Evolutionary conservation across 2,888 invertebrate species (phyloP).

Genomic region (Imbricaverruca yamaguchii): DNA sequence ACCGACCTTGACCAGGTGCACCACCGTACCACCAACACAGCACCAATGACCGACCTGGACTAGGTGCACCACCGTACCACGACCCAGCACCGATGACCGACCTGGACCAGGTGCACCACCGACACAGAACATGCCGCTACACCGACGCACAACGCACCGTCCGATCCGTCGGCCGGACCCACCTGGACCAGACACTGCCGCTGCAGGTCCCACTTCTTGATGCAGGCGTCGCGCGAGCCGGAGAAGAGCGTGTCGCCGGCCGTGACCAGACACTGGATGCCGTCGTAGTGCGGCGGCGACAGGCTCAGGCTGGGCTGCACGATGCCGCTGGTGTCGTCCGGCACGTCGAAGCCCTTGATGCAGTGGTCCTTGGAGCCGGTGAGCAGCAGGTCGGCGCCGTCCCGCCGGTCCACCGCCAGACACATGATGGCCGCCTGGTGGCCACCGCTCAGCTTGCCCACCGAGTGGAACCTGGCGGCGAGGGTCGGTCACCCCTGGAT

Average conservation of each 20-base stretch:
- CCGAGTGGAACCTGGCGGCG: constrained; percentile 52
- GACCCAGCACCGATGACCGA: too few relatives aligned
- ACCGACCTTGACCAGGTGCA: background rate
- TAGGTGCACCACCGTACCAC: too few relatives aligned
- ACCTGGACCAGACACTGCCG: constrained; percentile 29
- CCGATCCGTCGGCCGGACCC: too few relatives aligned
- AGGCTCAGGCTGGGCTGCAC: constrained; percentile 55
- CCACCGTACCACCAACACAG: too few relatives aligned
- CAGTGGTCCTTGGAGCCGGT: constrained; percentile 82
- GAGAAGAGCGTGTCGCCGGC: constrained; percentile 62
- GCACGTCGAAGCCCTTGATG: constrained; percentile 55
- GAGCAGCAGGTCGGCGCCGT: constrained; percentile 56
- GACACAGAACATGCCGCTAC: too few relatives aligned
- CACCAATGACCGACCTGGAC: too few relatives aligned
- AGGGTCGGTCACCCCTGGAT: too few relatives aligned
- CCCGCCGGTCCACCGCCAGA: constrained; percentile 54
- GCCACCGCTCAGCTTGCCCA: constrained; percentile 66
- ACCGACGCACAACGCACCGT: too few relatives aligned
- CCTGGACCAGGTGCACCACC: too few relatives aligned
- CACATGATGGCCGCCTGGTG: constrained; percentile 82
- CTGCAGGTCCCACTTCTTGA: constrained; percentile 71
- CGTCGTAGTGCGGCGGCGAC: constrained; percentile 83
- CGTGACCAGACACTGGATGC: constrained; percentile 69
- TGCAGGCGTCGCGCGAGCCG: constrained; percentile 74
- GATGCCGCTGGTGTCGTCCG: constrained; percentile 44